A percentile compares a stretch with the other conserved stretches of the same genome.
phyloP scores from a whole-genome alignment of 1,140 invertebrate species.

The Bacillus rossius region DNA sequence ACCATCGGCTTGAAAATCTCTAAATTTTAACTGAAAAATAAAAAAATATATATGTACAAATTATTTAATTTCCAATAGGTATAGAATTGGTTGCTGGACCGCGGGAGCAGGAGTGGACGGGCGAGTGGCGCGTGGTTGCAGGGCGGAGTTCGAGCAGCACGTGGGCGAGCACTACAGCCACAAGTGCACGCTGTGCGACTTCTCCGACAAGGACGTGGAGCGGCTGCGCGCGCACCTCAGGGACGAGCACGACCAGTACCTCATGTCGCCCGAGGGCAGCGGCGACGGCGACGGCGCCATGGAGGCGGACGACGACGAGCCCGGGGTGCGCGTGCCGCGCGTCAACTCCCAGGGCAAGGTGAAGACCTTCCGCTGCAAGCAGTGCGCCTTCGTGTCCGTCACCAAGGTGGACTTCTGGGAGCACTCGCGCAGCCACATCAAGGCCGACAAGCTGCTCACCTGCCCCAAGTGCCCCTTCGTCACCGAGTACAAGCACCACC shows the following conservation, averaged over 20 bases:
- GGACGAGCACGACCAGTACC: constrained; percentile 30
- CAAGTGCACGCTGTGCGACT: constrained; percentile 51
- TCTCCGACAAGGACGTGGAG: constrained; percentile 51
- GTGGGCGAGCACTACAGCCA: constrained; percentile 48
- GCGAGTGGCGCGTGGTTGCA: constrained; percentile 30
- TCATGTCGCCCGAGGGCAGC: neutral
- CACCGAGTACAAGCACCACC: constrained; percentile 97
- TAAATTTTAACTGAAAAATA: too few relatives aligned
- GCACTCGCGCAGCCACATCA: constrained; percentile 88
- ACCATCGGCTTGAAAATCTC: too few relatives aligned
- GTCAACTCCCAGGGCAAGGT: constrained; percentile 78
- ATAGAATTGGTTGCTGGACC: too few relatives aligned
- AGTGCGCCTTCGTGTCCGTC: constrained; percentile 76
- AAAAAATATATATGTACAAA: too few relatives aligned
- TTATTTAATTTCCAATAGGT: too few relatives aligned
- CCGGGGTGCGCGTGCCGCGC: constrained; percentile 57
- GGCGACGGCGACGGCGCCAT: constrained; percentile 15
- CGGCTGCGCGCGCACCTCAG: constrained; percentile 52
- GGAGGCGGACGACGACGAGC: constrained; percentile 49
- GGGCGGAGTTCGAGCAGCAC: constrained; percentile 45
- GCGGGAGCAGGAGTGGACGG: too few relatives aligned
- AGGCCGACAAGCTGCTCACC: constrained; percentile 82
- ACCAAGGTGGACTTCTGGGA: constrained; percentile 93
- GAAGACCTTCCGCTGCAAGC: constrained; percentile 89
- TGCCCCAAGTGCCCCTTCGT: constrained; percentile 95